Evolutionary conservation across 64 coral and sea anemone genomes (phyloP), one percentile per base, ranked within the genome.

Genomic region (Actinia equina): DNA sequence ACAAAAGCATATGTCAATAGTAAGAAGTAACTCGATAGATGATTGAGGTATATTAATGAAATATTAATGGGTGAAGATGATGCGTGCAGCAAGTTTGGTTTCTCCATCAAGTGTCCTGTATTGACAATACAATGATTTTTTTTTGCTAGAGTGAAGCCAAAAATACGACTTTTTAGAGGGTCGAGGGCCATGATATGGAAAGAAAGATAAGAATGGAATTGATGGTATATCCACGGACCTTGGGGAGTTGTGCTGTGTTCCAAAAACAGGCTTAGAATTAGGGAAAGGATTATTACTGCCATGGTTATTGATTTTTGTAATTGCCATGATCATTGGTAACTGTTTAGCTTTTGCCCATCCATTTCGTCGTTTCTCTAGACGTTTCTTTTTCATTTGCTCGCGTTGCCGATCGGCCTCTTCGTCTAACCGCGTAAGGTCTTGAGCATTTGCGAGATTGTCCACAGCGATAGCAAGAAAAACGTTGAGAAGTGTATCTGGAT

Each of bases 381-480:
- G 71, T 64, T 91, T 91, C 82, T 86, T 88, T 55, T 61, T 95
- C 11, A 90, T 92, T 23, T 89, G 90, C 46, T 99, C 97, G 52
- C 91, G 74, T 18, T 85, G 78, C 20, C 90, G 83, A 59, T 95
- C 59, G 54, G 95, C 97, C 43, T 95, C 78, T 62, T 99, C 94
- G 41, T 95, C 93, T 46, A 95, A 91, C 63, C 91, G 94, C 25
- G 97, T 99, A 43, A 99, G 80, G 25, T 93, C 97, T 58, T 99
- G 97, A 37, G 93, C 97, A 84, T 95, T 99, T 18, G 97, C 97
- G 44, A 99, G 86, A 46, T 99, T 99, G 69, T 99, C 97, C 1
- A 99, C 97, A 25, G 97, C 97, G 79, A 99, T 99, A 23, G 97
- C 97, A 58, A 99, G 89, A 85, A 99, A 99, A 1, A 99, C 97